Evolutionary conservation across 2,797 vertebrate genomes (phyloP).

Genomic region (Nasua narica): DNA sequence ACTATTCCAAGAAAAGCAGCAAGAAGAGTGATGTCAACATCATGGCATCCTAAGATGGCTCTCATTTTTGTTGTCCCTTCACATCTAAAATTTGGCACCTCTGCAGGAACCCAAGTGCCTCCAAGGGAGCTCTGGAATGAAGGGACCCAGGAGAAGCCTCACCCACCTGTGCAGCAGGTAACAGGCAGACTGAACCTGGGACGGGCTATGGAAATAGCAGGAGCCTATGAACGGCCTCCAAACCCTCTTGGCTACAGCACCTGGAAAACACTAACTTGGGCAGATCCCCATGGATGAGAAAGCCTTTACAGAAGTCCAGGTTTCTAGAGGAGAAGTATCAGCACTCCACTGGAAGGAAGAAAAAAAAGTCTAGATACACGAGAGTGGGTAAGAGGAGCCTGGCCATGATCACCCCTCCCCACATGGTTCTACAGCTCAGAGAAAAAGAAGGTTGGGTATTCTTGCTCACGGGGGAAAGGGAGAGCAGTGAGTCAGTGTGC

Average conservation of each 20-base stretch:
- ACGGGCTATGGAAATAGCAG: neutral
- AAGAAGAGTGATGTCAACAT: neutral
- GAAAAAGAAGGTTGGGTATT: neutral
- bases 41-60: neutral
- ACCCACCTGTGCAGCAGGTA: neutral
- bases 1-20: neutral
- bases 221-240: neutral
- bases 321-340: neutral
- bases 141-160: neutral
- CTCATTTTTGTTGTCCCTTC: neutral
- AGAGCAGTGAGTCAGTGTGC: neutral
- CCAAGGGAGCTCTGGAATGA: neutral
- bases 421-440: neutral
- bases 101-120: neutral
- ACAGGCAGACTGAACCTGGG: neutral
- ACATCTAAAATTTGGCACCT: neutral
- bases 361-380: neutral
- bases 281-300: neutral
- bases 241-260: too few species aligned
- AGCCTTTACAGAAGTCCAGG: neutral
- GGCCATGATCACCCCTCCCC: neutral
- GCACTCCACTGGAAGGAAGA: neutral
- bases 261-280: neutral
- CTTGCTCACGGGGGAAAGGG: neutral
- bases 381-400: neutral